Evolutionary conservation across 2,113 vertebrate species (phyloP).

Genomic region (Carettochelys insculpta): DNA sequence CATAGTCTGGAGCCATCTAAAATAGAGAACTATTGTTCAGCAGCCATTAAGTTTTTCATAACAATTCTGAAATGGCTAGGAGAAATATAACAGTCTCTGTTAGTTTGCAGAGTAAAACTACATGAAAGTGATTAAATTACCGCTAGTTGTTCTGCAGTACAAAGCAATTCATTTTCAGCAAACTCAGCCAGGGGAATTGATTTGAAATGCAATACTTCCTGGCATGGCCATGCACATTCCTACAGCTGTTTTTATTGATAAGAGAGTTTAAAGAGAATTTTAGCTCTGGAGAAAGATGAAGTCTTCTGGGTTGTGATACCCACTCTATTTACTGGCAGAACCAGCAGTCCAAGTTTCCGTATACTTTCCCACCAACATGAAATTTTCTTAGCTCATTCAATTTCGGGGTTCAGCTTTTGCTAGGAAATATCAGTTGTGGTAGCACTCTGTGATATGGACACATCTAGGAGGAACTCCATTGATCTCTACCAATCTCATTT

Average conservation of each 20-base stretch:
- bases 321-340: neutral
- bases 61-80: neutral
- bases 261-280: neutral
- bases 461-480: accelerated
- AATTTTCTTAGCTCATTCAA: neutral
- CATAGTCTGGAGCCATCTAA: constrained; percentile 98
- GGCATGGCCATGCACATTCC: neutral
- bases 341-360: neutral
- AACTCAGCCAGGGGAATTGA: accelerated
- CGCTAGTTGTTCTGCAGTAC: neutral
- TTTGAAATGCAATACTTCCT: neutral
- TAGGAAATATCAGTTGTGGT: neutral
- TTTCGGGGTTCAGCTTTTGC: neutral
- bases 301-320: accelerated
- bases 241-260: neutral
- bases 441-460: neutral
- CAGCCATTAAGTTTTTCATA: neutral
- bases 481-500: neutral
- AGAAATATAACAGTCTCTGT: neutral
- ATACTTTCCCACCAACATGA: neutral
- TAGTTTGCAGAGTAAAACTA: neutral
- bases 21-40: constrained; percentile 9
- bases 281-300: neutral
- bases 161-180: neutral
- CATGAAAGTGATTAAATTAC: neutral